phyloP scores from a whole-genome alignment of 1,140 invertebrate species.

The Mya arenaria region DNA sequence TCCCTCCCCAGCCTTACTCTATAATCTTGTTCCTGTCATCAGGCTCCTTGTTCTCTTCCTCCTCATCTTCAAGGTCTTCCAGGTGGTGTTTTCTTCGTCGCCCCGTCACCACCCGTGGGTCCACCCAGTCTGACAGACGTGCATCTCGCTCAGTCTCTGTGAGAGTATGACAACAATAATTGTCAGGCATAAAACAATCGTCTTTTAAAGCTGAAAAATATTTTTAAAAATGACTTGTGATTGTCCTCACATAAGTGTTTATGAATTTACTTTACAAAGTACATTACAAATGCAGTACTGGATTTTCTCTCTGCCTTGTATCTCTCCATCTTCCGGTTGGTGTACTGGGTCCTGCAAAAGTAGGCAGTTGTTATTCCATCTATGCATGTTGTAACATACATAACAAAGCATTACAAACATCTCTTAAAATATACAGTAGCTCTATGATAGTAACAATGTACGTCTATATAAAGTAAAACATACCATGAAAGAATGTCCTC shows the following conservation, averaged over 20 bases:
- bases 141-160: background rate
- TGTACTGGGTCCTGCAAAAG: slow-evolving; percentile 85
- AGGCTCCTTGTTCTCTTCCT: slow-evolving; percentile 14
- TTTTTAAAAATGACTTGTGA: too few species aligned
- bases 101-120: background rate
- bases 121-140: background rate
- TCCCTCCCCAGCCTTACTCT: too few species aligned
- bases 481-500: slow-evolving; percentile 89
- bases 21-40: slow-evolving; percentile 18
- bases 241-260: too few species aligned
- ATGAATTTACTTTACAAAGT: too few species aligned
- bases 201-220: too few species aligned
- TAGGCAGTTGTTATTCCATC: background rate
- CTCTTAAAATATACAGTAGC: too few species aligned
- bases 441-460: too few species aligned
- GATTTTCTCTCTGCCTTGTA: slow-evolving; percentile 60
- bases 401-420: background rate
- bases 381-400: background rate
- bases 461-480: too few species aligned
- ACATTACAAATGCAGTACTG: too few species aligned
- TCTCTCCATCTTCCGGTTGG: slow-evolving; percentile 85
- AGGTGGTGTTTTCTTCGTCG: background rate
- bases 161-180: background rate
- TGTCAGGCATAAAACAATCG: too few species aligned
- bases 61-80: background rate